Conservation (phyloP, 2,113 vertebrate species). For the Grammomys dolichurus region DNA sequence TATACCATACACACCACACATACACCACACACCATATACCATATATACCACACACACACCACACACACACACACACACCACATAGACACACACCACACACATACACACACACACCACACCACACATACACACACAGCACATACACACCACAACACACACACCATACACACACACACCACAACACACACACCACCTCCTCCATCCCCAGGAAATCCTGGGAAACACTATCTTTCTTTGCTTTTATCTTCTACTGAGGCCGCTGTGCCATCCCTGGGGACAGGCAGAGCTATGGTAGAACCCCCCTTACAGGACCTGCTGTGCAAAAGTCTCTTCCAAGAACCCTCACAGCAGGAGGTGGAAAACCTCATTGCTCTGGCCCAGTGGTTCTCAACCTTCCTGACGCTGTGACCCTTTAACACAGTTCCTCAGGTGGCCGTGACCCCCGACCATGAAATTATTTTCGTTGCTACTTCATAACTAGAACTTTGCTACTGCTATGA, state of each 20-base stretch:
- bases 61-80: too few species aligned
- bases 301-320: fast-evolving
- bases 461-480: background rate
- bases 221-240: background rate
- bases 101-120: too few species aligned
- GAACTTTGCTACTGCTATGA: background rate
- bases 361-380: fast-evolving
- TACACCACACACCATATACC: too few species aligned
- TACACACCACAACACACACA: too few species aligned
- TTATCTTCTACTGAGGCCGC: fast-evolving
- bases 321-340: background rate
- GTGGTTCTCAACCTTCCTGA: background rate
- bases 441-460: background rate
- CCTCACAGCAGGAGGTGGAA: fast-evolving
- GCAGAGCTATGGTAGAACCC: background rate
- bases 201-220: background rate
- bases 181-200: too few species aligned
- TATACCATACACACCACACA: too few species aligned
- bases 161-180: too few species aligned
- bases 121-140: too few species aligned
- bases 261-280: background rate
- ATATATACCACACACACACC: too few species aligned
- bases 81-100: too few species aligned
- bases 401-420: background rate
- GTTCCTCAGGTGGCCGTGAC: background rate